Conservation (phyloP, 2,113 vertebrate genomes). For the Acinonyx jubatus region DNA sequence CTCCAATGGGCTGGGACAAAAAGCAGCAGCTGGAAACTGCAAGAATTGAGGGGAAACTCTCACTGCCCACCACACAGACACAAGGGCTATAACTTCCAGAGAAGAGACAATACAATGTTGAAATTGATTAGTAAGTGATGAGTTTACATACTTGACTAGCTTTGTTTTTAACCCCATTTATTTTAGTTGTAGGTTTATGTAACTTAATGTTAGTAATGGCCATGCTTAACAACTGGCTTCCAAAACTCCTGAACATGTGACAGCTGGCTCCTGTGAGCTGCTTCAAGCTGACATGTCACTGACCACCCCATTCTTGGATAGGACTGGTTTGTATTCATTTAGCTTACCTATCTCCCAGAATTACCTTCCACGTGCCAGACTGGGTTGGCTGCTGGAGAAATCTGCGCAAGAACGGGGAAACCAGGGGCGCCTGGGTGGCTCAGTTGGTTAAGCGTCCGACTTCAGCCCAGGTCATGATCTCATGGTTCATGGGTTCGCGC, state of each 20-base stretch:
- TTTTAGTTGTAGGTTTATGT: background rate
- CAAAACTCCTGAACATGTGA: background rate
- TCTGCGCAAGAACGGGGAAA: background rate
- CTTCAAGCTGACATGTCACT: background rate
- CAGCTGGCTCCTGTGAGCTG: background rate
- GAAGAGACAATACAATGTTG: background rate
- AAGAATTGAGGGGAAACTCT: background rate
- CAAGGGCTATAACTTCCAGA: background rate
- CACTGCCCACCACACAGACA: accelerated
- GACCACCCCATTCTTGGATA: background rate
- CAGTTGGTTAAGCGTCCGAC: too few species aligned
- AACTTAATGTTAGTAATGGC: background rate
- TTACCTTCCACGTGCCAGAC: background rate
- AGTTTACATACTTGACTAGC: background rate
- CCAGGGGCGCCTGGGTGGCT: too few species aligned
- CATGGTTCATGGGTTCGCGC: too few species aligned
- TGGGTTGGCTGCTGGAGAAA: background rate
- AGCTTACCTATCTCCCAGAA: background rate
- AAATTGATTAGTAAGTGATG: background rate
- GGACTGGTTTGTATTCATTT: too few species aligned
- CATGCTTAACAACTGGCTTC: background rate
- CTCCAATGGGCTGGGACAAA: background rate
- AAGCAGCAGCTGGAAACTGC: background rate
- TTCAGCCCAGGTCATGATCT: too few species aligned
- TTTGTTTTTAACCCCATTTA: background rate